Conservation (phyloP, 2,888 invertebrate species). For the Pheosia tremula region DNA sequence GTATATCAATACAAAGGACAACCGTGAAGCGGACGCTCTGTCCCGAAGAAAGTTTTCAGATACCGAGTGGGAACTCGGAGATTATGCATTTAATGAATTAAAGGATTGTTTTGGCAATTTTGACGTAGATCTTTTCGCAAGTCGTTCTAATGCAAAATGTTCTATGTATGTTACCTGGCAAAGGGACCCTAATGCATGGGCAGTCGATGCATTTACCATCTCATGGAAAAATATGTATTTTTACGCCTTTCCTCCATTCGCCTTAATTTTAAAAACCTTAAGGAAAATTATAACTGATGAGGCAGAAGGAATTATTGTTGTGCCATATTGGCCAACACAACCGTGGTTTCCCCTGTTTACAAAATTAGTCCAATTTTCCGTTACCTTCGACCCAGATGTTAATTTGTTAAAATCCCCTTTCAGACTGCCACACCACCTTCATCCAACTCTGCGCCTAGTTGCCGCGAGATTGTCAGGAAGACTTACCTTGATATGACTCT, state of each 20-base stretch:
- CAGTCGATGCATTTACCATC: conserved; percentile 23
- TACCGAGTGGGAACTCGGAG: conserved; percentile 7
- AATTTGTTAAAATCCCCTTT: conserved; percentile 18
- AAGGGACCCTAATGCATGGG: conserved; percentile 19
- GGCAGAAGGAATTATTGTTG: conserved; percentile 18
- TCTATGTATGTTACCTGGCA: conserved; percentile 14
- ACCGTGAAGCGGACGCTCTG: conserved; percentile 3
- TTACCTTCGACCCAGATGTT: conserved; percentile 12
- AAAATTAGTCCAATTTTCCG: conserved; percentile 13
- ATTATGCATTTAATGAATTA: conserved; percentile 1
- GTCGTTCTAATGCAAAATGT: conserved; percentile 15
- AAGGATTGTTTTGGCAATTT: conserved; percentile 8
- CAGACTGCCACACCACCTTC: conserved; percentile 14
- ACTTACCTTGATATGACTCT: conserved; percentile 6
- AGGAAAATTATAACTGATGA: conserved; percentile 19
- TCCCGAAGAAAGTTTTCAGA: neutral
- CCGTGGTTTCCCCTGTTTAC: conserved; percentile 20
- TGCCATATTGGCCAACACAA: conserved; percentile 23
- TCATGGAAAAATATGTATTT: conserved; percentile 18
- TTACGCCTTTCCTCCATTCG: conserved; percentile 29
- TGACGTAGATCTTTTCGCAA: conserved; percentile 16
- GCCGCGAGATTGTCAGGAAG: conserved; percentile 21
- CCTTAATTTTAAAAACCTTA: conserved; percentile 17
- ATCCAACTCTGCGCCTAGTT: conserved; percentile 13
- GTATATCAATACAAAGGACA: neutral